Evolutionary conservation across 2,113 vertebrate genomes (phyloP).

Genomic region (Apteryx owenii): DNA sequence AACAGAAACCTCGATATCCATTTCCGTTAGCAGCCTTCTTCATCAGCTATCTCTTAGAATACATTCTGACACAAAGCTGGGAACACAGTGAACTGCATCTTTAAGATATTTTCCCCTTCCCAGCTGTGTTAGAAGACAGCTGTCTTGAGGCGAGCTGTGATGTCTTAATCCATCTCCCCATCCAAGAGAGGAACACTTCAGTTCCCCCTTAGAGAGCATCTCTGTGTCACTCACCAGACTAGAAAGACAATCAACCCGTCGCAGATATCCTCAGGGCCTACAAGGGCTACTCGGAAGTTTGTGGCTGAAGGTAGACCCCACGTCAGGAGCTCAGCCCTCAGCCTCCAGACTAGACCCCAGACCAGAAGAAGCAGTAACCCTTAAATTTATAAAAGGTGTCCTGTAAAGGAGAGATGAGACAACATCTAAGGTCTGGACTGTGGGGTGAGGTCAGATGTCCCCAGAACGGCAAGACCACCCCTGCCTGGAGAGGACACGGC

Average conservation of each 20-base stretch:
- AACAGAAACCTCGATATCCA: rapidly evolving
- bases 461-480: rapidly evolving
- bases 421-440: background rate
- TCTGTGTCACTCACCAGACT: background rate
- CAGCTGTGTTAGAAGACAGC: background rate
- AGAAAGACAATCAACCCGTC: background rate
- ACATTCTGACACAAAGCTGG: background rate
- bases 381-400: background rate
- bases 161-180: background rate
- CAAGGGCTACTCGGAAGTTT: background rate
- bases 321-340: too few relatives aligned
- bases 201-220: background rate
- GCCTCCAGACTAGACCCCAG: too few relatives aligned
- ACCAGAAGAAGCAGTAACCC: background rate
- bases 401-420: background rate
- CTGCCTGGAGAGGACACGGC: background rate
- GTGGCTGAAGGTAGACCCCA: background rate
- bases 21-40: background rate
- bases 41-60: background rate
- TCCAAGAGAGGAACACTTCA: background rate
- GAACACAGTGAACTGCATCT: rapidly evolving
- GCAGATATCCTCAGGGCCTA: background rate
- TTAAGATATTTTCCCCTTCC: background rate
- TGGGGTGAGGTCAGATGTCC: background rate
- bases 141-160: background rate